A percentile compares a stretch with the other conserved stretches of the same genome.
phyloP scores from a whole-genome alignment of 2,888 invertebrate species.

The Orthosia cruda region DNA sequence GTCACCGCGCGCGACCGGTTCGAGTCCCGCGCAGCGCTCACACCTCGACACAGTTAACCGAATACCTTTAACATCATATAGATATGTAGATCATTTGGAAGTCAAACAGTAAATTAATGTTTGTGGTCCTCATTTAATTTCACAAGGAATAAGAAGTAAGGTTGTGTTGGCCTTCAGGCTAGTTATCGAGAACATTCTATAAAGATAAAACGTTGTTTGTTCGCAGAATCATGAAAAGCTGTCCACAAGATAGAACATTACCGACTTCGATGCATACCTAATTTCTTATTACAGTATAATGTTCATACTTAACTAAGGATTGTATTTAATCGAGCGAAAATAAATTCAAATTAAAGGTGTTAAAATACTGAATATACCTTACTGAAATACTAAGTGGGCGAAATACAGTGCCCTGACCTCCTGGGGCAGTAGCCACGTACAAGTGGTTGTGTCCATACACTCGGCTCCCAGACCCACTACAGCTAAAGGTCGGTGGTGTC shows the following conservation, averaged over 20 bases:
- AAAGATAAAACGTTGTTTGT: neutral
- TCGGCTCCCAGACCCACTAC: neutral
- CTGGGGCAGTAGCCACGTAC: no score
- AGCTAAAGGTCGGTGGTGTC: neutral
- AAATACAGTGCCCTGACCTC: no score
- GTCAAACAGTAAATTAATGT: neutral
- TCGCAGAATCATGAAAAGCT: neutral
- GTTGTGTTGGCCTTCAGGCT: neutral
- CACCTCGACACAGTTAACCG: conserved; percentile 34
- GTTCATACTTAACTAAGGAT: no score
- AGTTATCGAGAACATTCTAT: neutral
- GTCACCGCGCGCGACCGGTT: conserved; percentile 48
- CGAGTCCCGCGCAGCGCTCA: conserved; percentile 52
- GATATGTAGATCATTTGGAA: neutral
- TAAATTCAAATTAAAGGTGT: no score
- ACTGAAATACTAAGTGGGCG: no score
- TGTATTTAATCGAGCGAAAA: no score
- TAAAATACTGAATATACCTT: no score
- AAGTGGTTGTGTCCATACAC: no score
- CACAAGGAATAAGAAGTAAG: neutral
- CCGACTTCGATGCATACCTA: no score
- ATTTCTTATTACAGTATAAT: no score
- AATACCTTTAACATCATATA: conserved; percentile 4
- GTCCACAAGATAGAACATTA: neutral
- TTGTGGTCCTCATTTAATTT: neutral